These are phyloP conservation scores for Corvus cornix DNA, from an alignment of 2,113 vertebrate species.

Conservation along the genomic window DNA sequence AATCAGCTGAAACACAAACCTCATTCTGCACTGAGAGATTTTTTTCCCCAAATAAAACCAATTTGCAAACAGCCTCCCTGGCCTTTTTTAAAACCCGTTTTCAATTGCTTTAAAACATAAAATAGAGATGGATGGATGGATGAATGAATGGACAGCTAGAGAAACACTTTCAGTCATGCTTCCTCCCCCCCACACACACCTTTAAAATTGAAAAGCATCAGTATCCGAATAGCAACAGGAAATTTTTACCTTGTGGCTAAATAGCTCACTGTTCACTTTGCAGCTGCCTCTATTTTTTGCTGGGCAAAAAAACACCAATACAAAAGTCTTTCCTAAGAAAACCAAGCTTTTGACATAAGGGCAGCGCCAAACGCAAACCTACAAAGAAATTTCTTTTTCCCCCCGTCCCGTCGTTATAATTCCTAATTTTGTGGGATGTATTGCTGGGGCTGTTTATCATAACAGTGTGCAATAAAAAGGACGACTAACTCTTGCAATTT, in stretches of 20 bases:
- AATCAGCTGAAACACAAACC: conserved; percentile 45
- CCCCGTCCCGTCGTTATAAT: conserved; percentile 34
- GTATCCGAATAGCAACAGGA: conserved; percentile 59
- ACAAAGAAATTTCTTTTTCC: conserved; percentile 2
- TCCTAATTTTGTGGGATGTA: conserved; percentile 67
- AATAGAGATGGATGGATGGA: conserved; percentile 42
- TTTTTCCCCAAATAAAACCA: background rate
- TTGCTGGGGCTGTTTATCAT: conserved; percentile 74
- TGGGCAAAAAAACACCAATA: conserved; percentile 43
- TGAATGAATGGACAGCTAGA: conserved; percentile 38
- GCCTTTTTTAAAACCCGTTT: conserved; percentile 25
- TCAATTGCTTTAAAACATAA: conserved; percentile 1
- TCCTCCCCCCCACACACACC: background rate
- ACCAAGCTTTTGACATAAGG: conserved; percentile 62
- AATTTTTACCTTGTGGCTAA: conserved; percentile 62
- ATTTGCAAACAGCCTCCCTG: conserved; percentile 23
- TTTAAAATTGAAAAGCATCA: conserved; percentile 54
- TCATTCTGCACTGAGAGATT: background rate
- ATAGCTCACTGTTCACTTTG: conserved; percentile 63
- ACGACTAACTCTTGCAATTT: conserved; percentile 69
- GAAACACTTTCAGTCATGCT: conserved; percentile 50
- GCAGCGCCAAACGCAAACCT: conserved; percentile 39
- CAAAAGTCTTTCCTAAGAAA: conserved; percentile 59
- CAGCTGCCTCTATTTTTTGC: conserved; percentile 63
- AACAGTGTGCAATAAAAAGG: conserved; percentile 68